These are phyloP conservation scores for Saguinus imperator DNA, from an alignment of 2,113 vertebrate species.

Conservation along the genomic window DNA sequence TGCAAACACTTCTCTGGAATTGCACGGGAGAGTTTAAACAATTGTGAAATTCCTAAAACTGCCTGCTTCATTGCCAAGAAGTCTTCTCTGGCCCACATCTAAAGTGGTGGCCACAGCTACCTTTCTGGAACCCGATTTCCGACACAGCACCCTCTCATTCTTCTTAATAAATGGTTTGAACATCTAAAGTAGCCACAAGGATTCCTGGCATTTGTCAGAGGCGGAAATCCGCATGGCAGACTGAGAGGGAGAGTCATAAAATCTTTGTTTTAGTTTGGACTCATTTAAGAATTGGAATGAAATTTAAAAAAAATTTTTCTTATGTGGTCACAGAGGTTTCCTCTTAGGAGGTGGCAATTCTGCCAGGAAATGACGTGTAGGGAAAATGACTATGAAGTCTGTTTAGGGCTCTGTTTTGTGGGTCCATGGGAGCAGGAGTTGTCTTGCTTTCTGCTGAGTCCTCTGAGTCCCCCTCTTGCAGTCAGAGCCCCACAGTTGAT, in stretches of 20 bases:
- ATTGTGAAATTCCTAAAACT: slow-evolving; percentile 35
- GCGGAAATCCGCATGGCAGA: slow-evolving; percentile 68
- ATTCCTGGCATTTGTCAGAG: slow-evolving; percentile 66
- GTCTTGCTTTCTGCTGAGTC: not conserved
- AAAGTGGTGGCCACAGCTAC: slow-evolving; percentile 14
- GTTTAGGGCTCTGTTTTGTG: not conserved
- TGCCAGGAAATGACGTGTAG: slow-evolving; percentile 29
- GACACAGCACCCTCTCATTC: not conserved
- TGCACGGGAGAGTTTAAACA: not conserved
- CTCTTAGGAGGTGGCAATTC: slow-evolving; percentile 54
- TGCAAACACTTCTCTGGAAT: slow-evolving; percentile 13
- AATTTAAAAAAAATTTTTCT: slow-evolving; percentile 60
- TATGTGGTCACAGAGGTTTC: slow-evolving; percentile 57
- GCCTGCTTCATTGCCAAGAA: not conserved
- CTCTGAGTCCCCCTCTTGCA: not conserved
- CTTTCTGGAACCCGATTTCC: slow-evolving; percentile 28
- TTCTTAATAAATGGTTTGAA: slow-evolving; percentile 58
- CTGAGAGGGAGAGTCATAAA: slow-evolving; percentile 66
- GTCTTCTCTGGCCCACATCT: not conserved
- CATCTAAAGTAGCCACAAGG: slow-evolving; percentile 64
- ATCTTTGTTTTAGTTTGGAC: slow-evolving; percentile 73
- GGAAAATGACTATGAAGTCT: not conserved
- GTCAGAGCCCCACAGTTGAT: not conserved
- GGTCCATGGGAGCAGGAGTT: not conserved
- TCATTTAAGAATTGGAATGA: slow-evolving; percentile 67